phyloP scores from a whole-genome alignment of 2,888 invertebrate species.

The Caenorhabditis wallacei region DNA sequence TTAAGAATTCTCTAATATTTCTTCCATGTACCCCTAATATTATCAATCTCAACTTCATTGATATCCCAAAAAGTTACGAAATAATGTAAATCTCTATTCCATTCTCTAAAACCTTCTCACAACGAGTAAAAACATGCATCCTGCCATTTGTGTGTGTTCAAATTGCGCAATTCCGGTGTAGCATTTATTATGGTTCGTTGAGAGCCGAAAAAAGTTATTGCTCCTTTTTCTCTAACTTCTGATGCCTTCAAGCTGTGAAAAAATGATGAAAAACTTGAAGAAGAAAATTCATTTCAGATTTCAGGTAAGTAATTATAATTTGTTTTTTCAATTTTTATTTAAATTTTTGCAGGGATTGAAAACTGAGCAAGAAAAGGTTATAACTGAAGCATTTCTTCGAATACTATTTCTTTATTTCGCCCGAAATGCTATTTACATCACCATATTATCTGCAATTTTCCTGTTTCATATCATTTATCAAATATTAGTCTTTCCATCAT shows the following conservation, averaged over 20 bases:
- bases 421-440: constrained; percentile 54
- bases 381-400: constrained; percentile 47
- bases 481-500: constrained; percentile 56
- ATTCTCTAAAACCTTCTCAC: neutral
- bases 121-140: constrained; percentile 11
- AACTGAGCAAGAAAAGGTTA: constrained; percentile 45
- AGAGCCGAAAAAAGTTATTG: constrained; percentile 31
- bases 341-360: constrained; percentile 53
- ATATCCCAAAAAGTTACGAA: too few relatives aligned
- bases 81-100: too few relatives aligned
- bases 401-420: constrained; percentile 47
- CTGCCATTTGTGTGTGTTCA: constrained; percentile 31
- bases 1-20: too few relatives aligned
- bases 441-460: constrained; percentile 25
- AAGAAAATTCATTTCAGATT: constrained; percentile 43
- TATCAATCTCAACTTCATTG: too few relatives aligned
- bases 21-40: too few relatives aligned
- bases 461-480: constrained; percentile 50
- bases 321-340: neutral
- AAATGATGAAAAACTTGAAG: constrained; percentile 43
- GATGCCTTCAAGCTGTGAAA: constrained; percentile 27
- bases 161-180: constrained; percentile 61
- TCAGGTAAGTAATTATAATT: constrained; percentile 37
- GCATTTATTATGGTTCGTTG: constrained; percentile 51
- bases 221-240: constrained; percentile 20